Conservation (phyloP, 2,113 vertebrate species). For the Oncorhynchus mykiss region DNA sequence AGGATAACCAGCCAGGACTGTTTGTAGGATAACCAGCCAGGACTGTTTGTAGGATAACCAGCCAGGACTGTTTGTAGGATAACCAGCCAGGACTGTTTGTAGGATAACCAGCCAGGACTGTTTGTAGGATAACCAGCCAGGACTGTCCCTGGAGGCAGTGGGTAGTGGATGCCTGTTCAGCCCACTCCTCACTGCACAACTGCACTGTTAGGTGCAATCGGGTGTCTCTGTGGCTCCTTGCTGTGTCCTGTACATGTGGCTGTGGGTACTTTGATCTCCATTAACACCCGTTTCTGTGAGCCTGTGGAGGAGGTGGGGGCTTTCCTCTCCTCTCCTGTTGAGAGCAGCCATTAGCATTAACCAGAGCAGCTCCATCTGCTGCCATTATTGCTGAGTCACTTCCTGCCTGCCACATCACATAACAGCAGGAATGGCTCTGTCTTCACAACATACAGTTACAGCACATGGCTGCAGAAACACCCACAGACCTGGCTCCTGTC, state of each 20-base stretch:
- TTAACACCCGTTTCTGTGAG: neutral
- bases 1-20: too few relatives aligned
- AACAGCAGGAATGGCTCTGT: neutral
- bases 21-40: too few relatives aligned
- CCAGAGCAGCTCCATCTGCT: constrained; percentile 34
- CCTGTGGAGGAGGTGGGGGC: neutral
- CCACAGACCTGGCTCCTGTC: neutral
- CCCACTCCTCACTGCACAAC: constrained; percentile 15
- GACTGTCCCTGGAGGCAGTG: neutral
- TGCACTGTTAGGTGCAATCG: neutral
- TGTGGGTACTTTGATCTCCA: neutral
- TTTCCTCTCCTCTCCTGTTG: neutral
- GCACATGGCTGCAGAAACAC: neutral
- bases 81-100: too few relatives aligned
- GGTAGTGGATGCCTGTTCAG: constrained; percentile 37
- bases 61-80: too few relatives aligned
- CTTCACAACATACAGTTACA: constrained; percentile 9
- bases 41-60: too few relatives aligned
- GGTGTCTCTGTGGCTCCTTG: too few relatives aligned
- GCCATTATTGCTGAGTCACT: constrained; percentile 31
- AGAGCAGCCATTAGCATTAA: constrained; percentile 44
- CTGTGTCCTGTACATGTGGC: neutral
- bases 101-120: too few relatives aligned
- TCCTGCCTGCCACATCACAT: neutral
- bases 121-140: neutral